Base-by-base conservation (phyloP, 2,797 vertebrate species). In the Mallotus villosus region DNA sequence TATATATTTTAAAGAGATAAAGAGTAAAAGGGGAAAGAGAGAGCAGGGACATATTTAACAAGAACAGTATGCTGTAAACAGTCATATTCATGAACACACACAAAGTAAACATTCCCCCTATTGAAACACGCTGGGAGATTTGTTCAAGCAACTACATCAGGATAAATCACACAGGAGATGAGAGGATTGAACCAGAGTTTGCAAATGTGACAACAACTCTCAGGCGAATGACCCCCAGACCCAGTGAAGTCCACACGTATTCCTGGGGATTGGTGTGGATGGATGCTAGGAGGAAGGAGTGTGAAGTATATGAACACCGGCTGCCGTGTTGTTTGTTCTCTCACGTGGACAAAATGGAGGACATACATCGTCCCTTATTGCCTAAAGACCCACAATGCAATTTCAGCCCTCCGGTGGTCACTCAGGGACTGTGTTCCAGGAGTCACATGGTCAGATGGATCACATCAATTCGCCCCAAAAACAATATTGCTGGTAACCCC, bases 401-500 rank as follows among this genome's bases (percentile, higher is more conserved):
- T 94, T 92, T 86, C 85, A 89, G 92, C 92, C 94, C 91, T 93
- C 91, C 84, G 91, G 92, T 93, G 95, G 95, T 94, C 91, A 91
- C 90, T 90, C 83, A 71, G 92, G 93, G 92, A 94, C 92, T 94
- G 92, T 92, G 93, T 89, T 81, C 90, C 89, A 93, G 93, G 91
- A 93, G 93, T 92, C 94, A 91, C 82, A 89, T 88, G 88, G 93
- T 91, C 95, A 96, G 95, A 97, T 96, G 95, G 94, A 97, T 95
- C 93, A 84, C 93, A 95, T 95, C 95, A 95, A 97, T 97, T 95
- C 94, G 94, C 93, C 92, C 87, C 86, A 92, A 85, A 90, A 90
- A 89, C 84, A 89, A 89, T 85, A 87, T 69, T 41, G 37, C 37
- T 41, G 37, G 37, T 41, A 74, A 75, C 58, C 74, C 74, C 3